Evolutionary conservation across 64 coral and sea anemone species (phyloP), one percentile per base, ranked within the genome.

Genomic region (Porites australiensis): DNA sequence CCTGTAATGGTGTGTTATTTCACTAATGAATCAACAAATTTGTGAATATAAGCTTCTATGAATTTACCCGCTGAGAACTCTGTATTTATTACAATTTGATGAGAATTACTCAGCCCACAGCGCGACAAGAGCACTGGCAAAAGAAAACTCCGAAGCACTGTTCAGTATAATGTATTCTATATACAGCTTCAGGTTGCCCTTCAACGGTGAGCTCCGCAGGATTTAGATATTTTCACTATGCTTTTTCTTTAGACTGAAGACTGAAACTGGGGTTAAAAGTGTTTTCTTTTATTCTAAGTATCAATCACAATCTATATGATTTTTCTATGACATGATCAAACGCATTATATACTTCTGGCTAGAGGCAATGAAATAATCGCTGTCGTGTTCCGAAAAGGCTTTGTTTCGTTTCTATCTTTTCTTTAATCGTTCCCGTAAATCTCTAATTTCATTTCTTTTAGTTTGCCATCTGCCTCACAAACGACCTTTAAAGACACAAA

Each of bases 401-500:
- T 69, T 67, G 27, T 63, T 82, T 14, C 44, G 5, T 12, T 23
- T 68, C 45, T 64, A 68, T 53, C 45, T 68, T 44, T 76, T 75
- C 27, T 76, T 76, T 51, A 76, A 69, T 84, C 81, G 47, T 45
- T n/a, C 12, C 62, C 10, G 43, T 61, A 64, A 82, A 82, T 60
- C 58, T n/a, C 13, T 82, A 82, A 82, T 66, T 4, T 22, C 60
- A 74, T 82, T n/a, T 64, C 64, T 82, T 44, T 47, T 60, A 2
- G 2, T 12, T 18, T 13, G 49, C 79, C 79, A 82, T 49, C 79
- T 82, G 79, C n/a, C 78, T 5, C 5, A 13, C 49, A 48, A 63
- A 46, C 59, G 79, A 82, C 15, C 13, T 82, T 8, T 64, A 14
- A 82, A 82, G 79, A 49, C 64, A 82, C 59, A 82, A 82, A 65